Percentiles rank a stretch among this genome's conserved stretches.
These are phyloP conservation scores for Trachythela sp. DNA, from an alignment of 64 coral and sea anemone genomes.

Conservation along the genomic window DNA sequence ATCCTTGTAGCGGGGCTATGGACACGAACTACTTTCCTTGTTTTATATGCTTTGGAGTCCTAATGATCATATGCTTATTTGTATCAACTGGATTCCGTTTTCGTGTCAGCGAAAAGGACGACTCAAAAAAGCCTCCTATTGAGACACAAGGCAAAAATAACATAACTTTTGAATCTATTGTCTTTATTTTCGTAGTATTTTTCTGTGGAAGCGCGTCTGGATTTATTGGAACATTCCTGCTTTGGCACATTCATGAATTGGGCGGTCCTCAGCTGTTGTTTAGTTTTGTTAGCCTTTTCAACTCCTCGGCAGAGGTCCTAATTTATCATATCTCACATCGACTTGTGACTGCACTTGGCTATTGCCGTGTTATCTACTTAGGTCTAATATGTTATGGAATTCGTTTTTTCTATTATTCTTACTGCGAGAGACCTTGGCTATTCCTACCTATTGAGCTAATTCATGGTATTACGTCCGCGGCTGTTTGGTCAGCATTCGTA, in stretches of 20 bases:
- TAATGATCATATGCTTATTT: slow-evolving; percentile 63
- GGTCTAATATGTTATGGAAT: slow-evolving; percentile 88
- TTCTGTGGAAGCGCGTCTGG: slow-evolving; percentile 93
- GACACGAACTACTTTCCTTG: slow-evolving; percentile 88
- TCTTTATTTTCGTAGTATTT: slow-evolving; percentile 94
- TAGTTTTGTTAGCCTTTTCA: slow-evolving; percentile 71
- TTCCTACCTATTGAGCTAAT: slow-evolving; percentile 95
- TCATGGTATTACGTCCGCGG: slow-evolving; percentile 88
- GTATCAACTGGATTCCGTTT: slow-evolving; percentile 79
- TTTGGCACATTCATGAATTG: slow-evolving; percentile 90
- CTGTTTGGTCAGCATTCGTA: slow-evolving; percentile 95
- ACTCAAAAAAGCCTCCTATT: slow-evolving; percentile 39
- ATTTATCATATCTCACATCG: slow-evolving; percentile 82
- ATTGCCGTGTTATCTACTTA: slow-evolving; percentile 75
- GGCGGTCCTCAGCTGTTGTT: slow-evolving; percentile 83
- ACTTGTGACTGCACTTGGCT: slow-evolving; percentile 68
- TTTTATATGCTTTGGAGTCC: slow-evolving; percentile 76
- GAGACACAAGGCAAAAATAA: slow-evolving; percentile 35
- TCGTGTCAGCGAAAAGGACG: slow-evolving; percentile 40
- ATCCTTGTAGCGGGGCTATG: slow-evolving; percentile 82
- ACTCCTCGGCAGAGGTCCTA: slow-evolving; percentile 79
- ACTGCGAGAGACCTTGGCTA: slow-evolving; percentile 81
- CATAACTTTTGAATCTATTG: slow-evolving; percentile 73
- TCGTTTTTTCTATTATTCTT: slow-evolving; percentile 96
- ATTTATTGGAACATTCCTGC: slow-evolving; percentile 96